Base-by-base conservation (phyloP, 2,888 invertebrate genomes). In the Nephrotoma flavescens region DNA sequence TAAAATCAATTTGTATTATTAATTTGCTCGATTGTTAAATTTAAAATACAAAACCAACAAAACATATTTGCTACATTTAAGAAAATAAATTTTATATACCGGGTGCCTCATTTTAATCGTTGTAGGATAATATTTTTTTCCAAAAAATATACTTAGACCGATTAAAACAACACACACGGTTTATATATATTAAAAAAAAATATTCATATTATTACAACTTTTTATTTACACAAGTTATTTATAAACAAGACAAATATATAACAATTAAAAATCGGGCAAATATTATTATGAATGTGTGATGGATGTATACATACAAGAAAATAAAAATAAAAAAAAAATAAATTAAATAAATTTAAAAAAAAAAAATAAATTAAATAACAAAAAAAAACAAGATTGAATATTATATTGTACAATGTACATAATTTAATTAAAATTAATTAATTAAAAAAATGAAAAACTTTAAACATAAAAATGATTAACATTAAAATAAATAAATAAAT, bases 281-380 rank as follows among this genome's bases (percentile, higher is more conserved):
- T 84, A 84, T 84, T 84, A 84, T 84, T 84, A 92, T 93, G 94
- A 93, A 94, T 94, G 94, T 94, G 93, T 93, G 93, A 92, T 92
- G 86, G 93, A 93, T 92, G 93, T 94, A 94, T 94, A 94, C 94
- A 93, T 93, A 94, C 94, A 94, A 71, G 71, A 71, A 71, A 71
- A 91, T 19, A 12, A 41, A 42, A 84, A 91, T 19, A 12, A 41
- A 42, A 84, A 84, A 15, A 42, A 84, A 84, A 15, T 15, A 41
- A n/a, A 85, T 85, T 85, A 85, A 85, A 44, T 19, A 42, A 85
- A 85, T 85, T 85, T 15, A 42, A 85, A 85, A 85, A 42, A 42
- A 85, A 41, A 42, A 85, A 44, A 44, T 88, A 71, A 71, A 71
- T 71, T 71, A 71, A 71, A 71, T 71, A 71, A 71, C 71, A 71